Evolutionary conservation across 1,140 invertebrate genomes (phyloP), one percentile per base, ranked within the genome.

Genomic region (Samia ricini): DNA sequence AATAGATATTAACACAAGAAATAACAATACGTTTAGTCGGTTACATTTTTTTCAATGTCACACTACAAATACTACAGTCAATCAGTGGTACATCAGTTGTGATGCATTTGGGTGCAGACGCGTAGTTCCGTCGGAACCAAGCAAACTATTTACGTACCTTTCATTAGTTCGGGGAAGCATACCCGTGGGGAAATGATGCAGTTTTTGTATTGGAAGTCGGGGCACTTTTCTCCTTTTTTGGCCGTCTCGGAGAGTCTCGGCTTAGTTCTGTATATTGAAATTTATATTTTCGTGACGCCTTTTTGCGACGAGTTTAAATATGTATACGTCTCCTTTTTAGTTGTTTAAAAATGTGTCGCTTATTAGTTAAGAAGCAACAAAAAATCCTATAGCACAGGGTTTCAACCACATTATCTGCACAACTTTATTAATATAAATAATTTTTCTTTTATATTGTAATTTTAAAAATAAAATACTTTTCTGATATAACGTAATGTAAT

Each of bases 111-210:
- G 77, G 75, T 74, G 79, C 52, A 69, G 79, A 84, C 70, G 79
- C 82, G 70, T 66, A 63, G 86, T 88, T 86, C 85, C 85, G 76
- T 73, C 74, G 68, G 64, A 71, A 23, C 20, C 72, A 50, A 62
- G 20, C 5, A 60, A 60, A 78, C 83, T 86, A 88, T 89, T 89
- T 88, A 80, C 74, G 83, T 84, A 76, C 71, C 63, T 85, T 88
- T 85, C 86, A 88, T 88, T 88, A 88, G 77, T 89, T 89, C 86
- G 74, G n/a, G 74, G 86, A 87, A 89, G 76, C 72, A 69, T 72
- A 78, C 71, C 63, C 67, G 82, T 76, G 78, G 74, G 83, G 80
- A 85, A 85, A 64, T 77, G 72, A 62, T 63, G 61, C 60, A 71
- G 74, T 84, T 86, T 87, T 86, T 88, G 85, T 84, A 87, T 89